Conservation (phyloP, 2,113 vertebrate species). For the Toxostoma redivivum region DNA sequence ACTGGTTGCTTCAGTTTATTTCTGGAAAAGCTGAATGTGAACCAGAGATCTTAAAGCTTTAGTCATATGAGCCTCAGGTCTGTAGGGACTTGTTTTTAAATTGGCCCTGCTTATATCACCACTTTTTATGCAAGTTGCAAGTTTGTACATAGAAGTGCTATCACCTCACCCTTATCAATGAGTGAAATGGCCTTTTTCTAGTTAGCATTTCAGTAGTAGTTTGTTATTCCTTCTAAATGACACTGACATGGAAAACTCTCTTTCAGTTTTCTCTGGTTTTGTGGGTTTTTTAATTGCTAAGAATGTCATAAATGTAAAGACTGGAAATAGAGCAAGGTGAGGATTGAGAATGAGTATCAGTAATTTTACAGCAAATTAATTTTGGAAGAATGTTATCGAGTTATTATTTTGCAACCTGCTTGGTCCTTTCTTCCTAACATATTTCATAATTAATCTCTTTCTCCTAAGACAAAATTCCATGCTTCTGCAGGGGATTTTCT, state of each 20-base stretch:
- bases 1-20: background rate
- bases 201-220: background rate
- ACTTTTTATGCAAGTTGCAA: background rate
- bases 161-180: background rate
- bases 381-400: background rate
- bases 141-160: background rate
- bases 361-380: background rate
- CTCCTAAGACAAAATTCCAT: background rate
- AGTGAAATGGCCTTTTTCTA: background rate
- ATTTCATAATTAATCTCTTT: background rate
- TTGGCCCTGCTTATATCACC: background rate
- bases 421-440: background rate
- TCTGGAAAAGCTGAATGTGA: background rate
- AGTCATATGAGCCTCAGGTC: background rate
- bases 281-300: background rate
- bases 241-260: background rate
- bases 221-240: background rate
- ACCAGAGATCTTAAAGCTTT: background rate
- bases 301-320: background rate
- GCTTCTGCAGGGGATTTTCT: background rate
- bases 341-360: background rate
- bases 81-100: background rate
- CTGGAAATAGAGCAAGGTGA: background rate
- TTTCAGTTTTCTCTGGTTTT: background rate
- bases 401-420: background rate